Conservation (phyloP, 2,797 vertebrate species). For the Adelosebastes latens region DNA sequence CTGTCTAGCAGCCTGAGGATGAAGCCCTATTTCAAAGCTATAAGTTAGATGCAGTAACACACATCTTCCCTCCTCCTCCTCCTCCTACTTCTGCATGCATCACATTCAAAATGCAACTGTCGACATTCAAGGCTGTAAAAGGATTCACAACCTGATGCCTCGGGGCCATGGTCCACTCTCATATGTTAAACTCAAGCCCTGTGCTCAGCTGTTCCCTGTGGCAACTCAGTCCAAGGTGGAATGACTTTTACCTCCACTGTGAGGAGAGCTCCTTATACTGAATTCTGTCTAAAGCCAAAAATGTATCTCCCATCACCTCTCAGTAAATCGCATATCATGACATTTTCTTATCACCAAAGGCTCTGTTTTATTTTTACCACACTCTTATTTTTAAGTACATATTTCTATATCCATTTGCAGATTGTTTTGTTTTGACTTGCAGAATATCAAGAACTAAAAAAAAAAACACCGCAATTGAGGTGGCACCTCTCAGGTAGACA, state of each 20-base stretch:
- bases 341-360: neutral
- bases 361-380: neutral
- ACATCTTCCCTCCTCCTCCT: neutral
- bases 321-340: neutral
- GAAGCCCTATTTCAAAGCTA: constrained; percentile 3
- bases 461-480: neutral
- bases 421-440: neutral
- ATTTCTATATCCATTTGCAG: neutral
- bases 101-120: constrained; percentile 23
- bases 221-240: neutral
- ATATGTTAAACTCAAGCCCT: neutral
- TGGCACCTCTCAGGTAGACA: neutral
- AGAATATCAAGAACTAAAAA: neutral
- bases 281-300: neutral
- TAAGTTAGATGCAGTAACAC: neutral
- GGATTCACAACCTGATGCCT: constrained; percentile 24
- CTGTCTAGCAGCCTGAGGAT: constrained; percentile 1
- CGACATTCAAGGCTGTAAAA: constrained; percentile 13
- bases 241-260: constrained; percentile 6
- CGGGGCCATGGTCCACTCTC: neutral
- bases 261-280: neutral
- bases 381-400: neutral
- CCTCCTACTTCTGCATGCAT: neutral
- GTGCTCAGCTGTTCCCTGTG: constrained; percentile 6
- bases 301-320: neutral